phyloP scores from a whole-genome alignment of 2,888 invertebrate species.

The Acanthacorydalis orientalis region DNA sequence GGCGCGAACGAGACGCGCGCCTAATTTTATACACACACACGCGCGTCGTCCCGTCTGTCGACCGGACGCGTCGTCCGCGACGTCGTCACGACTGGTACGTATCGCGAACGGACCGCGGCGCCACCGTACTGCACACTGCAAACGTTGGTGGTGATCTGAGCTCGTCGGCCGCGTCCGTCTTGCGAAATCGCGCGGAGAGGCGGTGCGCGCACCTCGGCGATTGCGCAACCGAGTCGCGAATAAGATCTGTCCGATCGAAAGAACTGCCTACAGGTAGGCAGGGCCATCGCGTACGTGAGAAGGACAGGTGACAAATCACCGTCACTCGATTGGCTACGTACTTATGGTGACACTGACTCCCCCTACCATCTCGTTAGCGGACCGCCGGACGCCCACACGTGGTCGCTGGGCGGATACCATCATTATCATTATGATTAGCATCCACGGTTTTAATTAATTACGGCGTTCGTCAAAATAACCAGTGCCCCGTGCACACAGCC shows the following conservation, averaged over 20 bases:
- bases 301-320: conserved; percentile 27
- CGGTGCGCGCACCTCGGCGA: conserved; percentile 15
- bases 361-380: conserved; percentile 12
- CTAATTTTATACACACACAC: no score
- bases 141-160: conserved; percentile 9
- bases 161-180: conserved; percentile 8
- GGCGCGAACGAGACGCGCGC: no score
- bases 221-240: conserved; percentile 19
- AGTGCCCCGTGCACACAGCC: not conserved
- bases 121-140: not conserved
- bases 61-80: no score
- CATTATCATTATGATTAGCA: not conserved
- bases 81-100: not conserved
- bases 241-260: conserved; percentile 13
- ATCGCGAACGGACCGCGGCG: not conserved
- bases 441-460: not conserved
- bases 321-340: conserved; percentile 9
- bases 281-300: conserved; percentile 17
- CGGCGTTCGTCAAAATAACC: not conserved
- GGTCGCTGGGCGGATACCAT: conserved; percentile 7
- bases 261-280: conserved; percentile 19
- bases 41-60: no score
- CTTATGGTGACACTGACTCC: conserved; percentile 6
- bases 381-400: conserved; percentile 1
- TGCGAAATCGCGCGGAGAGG: conserved; percentile 9